Evolutionary conservation across 2,888 invertebrate species (phyloP).

Genomic region (Nasonovia ribisnigri): DNA sequence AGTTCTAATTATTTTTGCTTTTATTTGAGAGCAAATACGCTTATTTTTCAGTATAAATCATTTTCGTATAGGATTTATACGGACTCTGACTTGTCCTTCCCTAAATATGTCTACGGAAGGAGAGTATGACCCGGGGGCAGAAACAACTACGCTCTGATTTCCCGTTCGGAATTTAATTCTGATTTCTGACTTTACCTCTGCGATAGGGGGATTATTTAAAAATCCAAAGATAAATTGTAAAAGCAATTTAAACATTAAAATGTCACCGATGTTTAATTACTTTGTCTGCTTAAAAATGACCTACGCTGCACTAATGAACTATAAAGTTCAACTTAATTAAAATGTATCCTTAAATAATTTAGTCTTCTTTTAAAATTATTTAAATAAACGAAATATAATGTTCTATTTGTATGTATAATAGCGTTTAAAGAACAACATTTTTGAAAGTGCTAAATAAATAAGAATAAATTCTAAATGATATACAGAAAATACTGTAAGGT

Average conservation of each 20-base stretch:
- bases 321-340: conserved; percentile 20
- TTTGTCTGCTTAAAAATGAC: not conserved
- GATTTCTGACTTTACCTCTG: not conserved
- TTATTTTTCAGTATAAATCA: not conserved
- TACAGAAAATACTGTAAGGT: not conserved
- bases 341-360: not conserved
- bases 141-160: not conserved
- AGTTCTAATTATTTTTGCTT: not conserved
- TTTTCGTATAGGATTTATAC: not conserved
- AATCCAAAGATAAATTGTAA: not conserved
- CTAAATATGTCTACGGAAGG: not conserved
- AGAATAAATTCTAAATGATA: not conserved
- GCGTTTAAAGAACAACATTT: not conserved
- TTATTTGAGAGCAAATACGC: not conserved
- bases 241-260: conserved; percentile 5
- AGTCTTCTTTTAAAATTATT: not conserved
- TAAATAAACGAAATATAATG: conserved; percentile 5
- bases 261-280: conserved; percentile 9
- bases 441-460: not conserved
- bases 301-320: conserved; percentile 5
- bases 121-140: not conserved
- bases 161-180: not conserved
- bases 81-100: not conserved
- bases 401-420: not conserved
- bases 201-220: not conserved